Percentiles rank a stretch among this genome's conserved stretches.
phyloP scores from a whole-genome alignment of 2,888 invertebrate species.

The Lampropteryx suffumata region DNA sequence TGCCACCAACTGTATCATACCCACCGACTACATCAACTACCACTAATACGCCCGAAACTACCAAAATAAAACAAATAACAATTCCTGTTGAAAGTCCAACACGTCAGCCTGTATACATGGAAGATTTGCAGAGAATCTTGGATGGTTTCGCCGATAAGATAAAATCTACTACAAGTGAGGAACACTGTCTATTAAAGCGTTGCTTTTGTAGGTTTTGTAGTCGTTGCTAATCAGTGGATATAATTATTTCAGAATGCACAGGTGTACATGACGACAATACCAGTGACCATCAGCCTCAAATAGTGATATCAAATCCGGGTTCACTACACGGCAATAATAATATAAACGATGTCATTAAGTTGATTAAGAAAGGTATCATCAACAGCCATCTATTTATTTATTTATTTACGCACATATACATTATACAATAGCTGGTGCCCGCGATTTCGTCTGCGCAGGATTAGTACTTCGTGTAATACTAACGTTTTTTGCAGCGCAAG shows the following conservation, averaged over 20 bases:
- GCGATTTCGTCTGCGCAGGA: no score
- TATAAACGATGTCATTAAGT: conserved; percentile 20
- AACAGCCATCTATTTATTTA: no score
- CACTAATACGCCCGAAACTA: no score
- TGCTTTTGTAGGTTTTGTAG: no score
- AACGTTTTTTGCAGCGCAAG: no score
- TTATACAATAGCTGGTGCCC: no score
- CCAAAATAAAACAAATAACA: background rate
- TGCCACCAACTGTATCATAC: background rate
- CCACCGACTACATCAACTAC: background rate
- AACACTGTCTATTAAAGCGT: background rate
- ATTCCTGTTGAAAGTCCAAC: background rate
- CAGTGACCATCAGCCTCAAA: conserved; percentile 3
- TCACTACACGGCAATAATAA: conserved; percentile 6
- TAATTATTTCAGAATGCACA: background rate
- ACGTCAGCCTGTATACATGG: conserved; percentile 47
- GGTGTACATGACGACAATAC: background rate
- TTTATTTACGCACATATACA: no score
- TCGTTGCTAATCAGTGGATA: no score
- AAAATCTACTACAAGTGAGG: conserved; percentile 12
- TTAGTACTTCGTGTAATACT: no score
- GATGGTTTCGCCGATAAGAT: conserved; percentile 42
- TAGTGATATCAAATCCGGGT: conserved; percentile 23
- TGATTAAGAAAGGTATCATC: conserved; percentile 27
- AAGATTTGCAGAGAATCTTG: conserved; percentile 56